phyloP scores from a whole-genome alignment of 2,888 invertebrate species.

The Chrysomela aeneicollis region DNA sequence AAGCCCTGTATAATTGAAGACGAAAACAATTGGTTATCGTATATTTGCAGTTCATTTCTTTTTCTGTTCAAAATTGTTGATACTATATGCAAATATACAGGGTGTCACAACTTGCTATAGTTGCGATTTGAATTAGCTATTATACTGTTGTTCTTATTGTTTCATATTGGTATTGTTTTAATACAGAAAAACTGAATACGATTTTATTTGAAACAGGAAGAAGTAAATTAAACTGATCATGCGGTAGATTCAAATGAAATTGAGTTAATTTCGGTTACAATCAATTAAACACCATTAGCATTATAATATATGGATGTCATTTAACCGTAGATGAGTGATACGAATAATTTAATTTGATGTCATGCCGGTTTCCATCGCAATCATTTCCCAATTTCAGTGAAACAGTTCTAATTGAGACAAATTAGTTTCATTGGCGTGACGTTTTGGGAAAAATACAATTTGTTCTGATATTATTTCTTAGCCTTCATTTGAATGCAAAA shows the following conservation, averaged over 20 bases:
- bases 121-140: no score
- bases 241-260: conserved; percentile 44
- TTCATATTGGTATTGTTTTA: no score
- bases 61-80: no score
- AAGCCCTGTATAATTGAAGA: no score
- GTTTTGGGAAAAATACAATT: not conserved
- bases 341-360: conserved; percentile 35
- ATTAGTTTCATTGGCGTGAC: not conserved
- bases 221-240: conserved; percentile 45
- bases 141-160: no score
- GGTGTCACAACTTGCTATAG: no score
- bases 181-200: not conserved
- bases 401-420: not conserved
- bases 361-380: not conserved
- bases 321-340: conserved; percentile 38
- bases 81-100: no score
- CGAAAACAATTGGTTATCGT: no score
- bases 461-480: no score
- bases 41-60: no score
- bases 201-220: conserved; percentile 35
- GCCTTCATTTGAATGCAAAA: no score
- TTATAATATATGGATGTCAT: conserved; percentile 37
- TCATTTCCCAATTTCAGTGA: not conserved
- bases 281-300: conserved; percentile 48
- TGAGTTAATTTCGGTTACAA: conserved; percentile 45